Percentiles rank a stretch among this genome's conserved stretches.
Conservation (phyloP, 2,113 vertebrate species). For the Hymenochirus boettgeri region DNA sequence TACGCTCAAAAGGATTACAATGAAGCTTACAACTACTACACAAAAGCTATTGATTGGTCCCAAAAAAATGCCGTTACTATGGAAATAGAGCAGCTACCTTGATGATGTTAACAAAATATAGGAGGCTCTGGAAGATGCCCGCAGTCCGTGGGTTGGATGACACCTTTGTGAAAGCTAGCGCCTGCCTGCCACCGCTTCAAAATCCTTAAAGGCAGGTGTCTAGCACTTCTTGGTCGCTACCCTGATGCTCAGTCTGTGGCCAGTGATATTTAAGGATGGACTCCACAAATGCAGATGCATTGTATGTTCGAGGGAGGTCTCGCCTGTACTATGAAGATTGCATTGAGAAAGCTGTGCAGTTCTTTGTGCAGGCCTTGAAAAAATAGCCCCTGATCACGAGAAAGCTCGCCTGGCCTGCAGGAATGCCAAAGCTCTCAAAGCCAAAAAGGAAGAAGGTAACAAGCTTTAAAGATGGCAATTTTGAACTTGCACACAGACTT, state of each 20-base stretch:
- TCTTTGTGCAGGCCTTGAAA: no score
- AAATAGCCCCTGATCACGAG: no score
- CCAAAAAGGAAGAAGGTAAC: no score
- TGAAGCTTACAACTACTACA: no score
- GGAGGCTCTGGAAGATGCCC: constrained; percentile 89
- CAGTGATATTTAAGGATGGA: no score
- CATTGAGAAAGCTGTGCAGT: constrained; percentile 97
- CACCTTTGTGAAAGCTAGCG: constrained; percentile 78
- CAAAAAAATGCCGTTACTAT: constrained; percentile 96
- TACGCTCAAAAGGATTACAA: no score
- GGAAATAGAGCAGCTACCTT: constrained; percentile 94
- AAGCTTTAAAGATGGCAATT: constrained; percentile 95
- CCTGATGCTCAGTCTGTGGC: no score
- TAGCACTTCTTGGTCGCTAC: constrained; percentile 90
- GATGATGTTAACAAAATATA: constrained; percentile 88
- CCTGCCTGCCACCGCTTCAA: no score
- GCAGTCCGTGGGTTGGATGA: constrained; percentile 91
- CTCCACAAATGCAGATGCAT: no score
- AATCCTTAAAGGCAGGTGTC: constrained; percentile 95
- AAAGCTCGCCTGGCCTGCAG: constrained; percentile 92
- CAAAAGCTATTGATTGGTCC: no score
- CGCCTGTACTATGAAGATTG: constrained; percentile 97
- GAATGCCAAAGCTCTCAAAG: no score
- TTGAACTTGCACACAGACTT: constrained; percentile 83
- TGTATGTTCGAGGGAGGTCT: no score